Conservation (phyloP, 2,797 vertebrate genomes). For the Micromesistius poutassou region DNA sequence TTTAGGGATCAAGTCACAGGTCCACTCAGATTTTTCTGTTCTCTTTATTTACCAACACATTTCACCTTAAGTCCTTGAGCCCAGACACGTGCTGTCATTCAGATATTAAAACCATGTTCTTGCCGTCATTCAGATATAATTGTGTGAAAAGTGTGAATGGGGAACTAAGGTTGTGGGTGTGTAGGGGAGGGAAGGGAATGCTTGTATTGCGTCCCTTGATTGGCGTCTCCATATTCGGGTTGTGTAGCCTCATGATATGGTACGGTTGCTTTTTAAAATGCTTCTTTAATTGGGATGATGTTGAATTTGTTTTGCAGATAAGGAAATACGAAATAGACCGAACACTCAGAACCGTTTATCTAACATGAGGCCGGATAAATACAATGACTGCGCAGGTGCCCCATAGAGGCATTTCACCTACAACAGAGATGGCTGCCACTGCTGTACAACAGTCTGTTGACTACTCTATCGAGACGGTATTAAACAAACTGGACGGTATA, state of each 20-base stretch:
- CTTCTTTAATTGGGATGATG: background rate
- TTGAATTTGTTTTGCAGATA: too few relatives aligned
- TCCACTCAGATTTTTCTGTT: constrained; percentile 14
- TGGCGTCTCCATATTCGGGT: constrained; percentile 12
- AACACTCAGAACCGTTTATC: too few relatives aligned
- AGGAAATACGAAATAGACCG: too few relatives aligned
- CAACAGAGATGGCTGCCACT: too few relatives aligned
- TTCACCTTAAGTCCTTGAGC: constrained; percentile 44
- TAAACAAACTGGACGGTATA: too few relatives aligned
- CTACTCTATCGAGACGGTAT: too few relatives aligned
- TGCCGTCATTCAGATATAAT: too few relatives aligned
- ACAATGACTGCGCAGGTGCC: too few relatives aligned
- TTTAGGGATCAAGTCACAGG: constrained; percentile 22
- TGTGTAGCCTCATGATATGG: background rate
- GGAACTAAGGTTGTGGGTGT: constrained; percentile 11
- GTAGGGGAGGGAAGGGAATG: background rate
- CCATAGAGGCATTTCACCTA: too few relatives aligned
- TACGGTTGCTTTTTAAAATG: background rate
- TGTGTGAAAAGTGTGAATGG: constrained; percentile 27
- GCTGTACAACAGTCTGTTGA: too few relatives aligned
- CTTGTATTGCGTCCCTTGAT: constrained; percentile 21
- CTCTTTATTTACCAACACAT: constrained; percentile 20
- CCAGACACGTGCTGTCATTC: constrained; percentile 29
- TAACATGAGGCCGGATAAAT: too few relatives aligned
- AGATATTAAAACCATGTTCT: background rate